Evolutionary conservation across 2,797 vertebrate species (phyloP), one percentile per base, ranked within the genome.

Genomic region (Orientallactaga sibirica): DNA sequence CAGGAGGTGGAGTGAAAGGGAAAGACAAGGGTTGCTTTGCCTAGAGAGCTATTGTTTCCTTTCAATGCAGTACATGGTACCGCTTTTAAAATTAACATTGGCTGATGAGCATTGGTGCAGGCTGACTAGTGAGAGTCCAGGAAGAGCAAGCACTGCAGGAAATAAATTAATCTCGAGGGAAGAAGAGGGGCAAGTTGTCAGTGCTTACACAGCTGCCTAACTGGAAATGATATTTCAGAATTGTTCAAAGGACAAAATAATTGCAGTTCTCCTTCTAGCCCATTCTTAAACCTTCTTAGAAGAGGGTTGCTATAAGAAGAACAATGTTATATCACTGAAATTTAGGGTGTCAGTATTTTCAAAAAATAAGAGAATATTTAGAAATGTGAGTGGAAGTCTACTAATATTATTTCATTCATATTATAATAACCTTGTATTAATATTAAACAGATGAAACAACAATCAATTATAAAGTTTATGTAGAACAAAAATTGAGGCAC

Each of bases 151-250:
- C 78, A 81, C 82, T 91, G 95, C 86, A 97, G 97, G 90, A 97
- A 98, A 97, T 96, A 98, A 98, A 95, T 93, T 98, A 97, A 97
- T 97, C 97, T 96, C 90, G 4, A 68, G 97, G 95, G 96, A 94
- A 95, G 80, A 93, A 79, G 43, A 43, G 77, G 93, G 93, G 92
- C 93, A 94, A 96, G 92, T 11, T 94, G 86, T 97, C 97, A 95
- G 93, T 89, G 52, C 37, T 3, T 90, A 95, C 94, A 96, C 93
- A 92, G 93, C 92, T 97, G 88, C 96, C 93, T 97, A 97, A 97
- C 95, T 92, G 0, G n/a, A 95, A 96, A 97, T 80, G 94, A 96
- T 97, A 92, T 93, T 92, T 92, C 70, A 76, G 88, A 89, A 93
- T 64, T 97, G 93, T 81, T 96, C 79, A 92, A 0, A 96, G 75